Evolutionary conservation across 2,113 vertebrate species (phyloP).

Genomic region (Prietella phreatophila): DNA sequence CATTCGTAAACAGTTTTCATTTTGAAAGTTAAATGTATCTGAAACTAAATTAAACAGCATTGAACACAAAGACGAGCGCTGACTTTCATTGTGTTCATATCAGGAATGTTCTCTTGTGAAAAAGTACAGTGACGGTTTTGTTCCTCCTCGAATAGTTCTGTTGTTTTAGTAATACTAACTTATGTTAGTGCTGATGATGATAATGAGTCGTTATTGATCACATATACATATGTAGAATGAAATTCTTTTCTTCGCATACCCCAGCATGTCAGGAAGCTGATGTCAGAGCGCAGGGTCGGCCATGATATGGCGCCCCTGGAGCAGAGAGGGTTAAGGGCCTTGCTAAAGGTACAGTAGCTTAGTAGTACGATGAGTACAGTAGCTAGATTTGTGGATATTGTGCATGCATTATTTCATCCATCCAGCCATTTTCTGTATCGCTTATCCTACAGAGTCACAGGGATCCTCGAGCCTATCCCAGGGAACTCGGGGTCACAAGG

Average conservation of each 20-base stretch:
- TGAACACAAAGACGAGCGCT: background rate
- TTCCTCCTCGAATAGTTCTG: background rate
- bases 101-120: background rate
- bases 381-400: background rate
- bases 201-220: too few species aligned
- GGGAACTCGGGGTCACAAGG: too few species aligned
- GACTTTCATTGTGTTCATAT: background rate
- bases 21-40: background rate
- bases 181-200: background rate
- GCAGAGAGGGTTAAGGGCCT: too few species aligned
- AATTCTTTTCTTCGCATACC: too few species aligned
- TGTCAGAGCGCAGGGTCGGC: too few species aligned
- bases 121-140: background rate
- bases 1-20: background rate
- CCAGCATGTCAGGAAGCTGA: too few species aligned
- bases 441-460: too few species aligned
- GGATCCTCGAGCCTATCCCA: too few species aligned
- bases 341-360: too few species aligned
- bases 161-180: background rate
- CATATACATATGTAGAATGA: too few species aligned
- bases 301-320: too few species aligned
- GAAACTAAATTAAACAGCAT: conserved; percentile 11
- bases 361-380: background rate
- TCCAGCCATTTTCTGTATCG: too few species aligned
- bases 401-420: background rate